Percentiles rank a stretch among this genome's conserved stretches.
Evolutionary conservation across 2,113 vertebrate genomes (phyloP).

Genomic region (Rhineura floridana): DNA sequence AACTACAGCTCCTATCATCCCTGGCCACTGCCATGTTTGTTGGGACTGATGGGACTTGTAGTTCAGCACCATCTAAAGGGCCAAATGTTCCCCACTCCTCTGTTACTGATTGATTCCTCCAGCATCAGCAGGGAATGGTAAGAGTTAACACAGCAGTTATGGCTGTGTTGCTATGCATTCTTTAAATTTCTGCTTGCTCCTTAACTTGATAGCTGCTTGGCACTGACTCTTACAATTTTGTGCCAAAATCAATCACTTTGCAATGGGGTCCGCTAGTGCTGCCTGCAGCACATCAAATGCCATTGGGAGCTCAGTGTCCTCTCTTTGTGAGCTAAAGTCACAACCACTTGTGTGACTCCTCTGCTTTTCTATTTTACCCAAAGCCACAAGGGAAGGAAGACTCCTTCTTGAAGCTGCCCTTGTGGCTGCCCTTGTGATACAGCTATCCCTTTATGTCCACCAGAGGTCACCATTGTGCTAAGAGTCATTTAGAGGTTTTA

Average conservation of each 20-base stretch:
- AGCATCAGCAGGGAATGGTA: neutral
- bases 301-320: neutral
- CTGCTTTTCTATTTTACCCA: neutral
- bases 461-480: constrained; percentile 10
- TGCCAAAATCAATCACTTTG: neutral
- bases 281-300: neutral
- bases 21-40: too few species aligned
- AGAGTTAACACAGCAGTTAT: neutral
- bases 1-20: too few species aligned
- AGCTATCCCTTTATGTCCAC: neutral
- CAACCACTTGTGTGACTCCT: neutral
- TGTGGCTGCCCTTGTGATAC: neutral
- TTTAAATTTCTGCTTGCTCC: neutral
- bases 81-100: too few species aligned
- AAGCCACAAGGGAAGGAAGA: neutral
- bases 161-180: neutral
- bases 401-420: neutral
- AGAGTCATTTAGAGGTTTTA: neutral
- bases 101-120: neutral
- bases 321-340: neutral
- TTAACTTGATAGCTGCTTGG: neutral
- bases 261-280: neutral
- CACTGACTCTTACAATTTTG: neutral
- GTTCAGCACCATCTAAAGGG: too few species aligned
- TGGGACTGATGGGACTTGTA: too few species aligned